Evolutionary conservation across 2,797 vertebrate genomes (phyloP), one percentile per base, ranked within the genome.

Genomic region (Pogonophryne albipinna): DNA sequence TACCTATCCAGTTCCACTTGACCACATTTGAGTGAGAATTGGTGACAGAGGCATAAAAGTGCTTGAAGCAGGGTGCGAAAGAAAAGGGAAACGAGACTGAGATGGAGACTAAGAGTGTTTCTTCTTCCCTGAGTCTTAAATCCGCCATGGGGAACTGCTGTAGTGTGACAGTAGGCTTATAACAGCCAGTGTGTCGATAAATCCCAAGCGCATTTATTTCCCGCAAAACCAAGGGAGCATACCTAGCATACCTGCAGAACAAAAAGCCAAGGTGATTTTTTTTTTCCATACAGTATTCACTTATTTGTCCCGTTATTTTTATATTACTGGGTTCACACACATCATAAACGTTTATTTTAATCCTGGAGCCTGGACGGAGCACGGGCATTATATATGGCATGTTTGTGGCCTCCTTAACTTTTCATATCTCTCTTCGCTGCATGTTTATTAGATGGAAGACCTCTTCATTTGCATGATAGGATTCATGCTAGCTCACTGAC

Each of bases 91-190:
- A 90, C 51, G 65, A 90, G 88, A 89, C 82, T 72, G 77, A 90
- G 88, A 90, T 86, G 67, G 83, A 87, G 87, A 86, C 86, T 89
- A 85, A 83, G 78, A 88, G 79, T 86, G 87, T 88, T 89, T 84
- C 87, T 89, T 86, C 85, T 88, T 87, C 58, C 79, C 75, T 20
- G 86, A 80, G 88, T 91, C 89, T 86, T 91, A 92, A 91, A 92
- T 91, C 78, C 85, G 44, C 85, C 72, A 78, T 65, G 74, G 83
- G 85, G 81, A 90, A 91, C 91, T 85, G 85, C 78, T 90, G 88
- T 89, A 91, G 91, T 93, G 93, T 94, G 93, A 94, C 92, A 93
- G 90, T 87, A 86, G 85, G 90, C 90, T 92, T 91, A 93, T 93
- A 93, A 94, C 87, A 89, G 87, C 89, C 87, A 83, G 78, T 86